Conservation (phyloP, 1,140 invertebrate species). For the Hyles vespertilio region DNA sequence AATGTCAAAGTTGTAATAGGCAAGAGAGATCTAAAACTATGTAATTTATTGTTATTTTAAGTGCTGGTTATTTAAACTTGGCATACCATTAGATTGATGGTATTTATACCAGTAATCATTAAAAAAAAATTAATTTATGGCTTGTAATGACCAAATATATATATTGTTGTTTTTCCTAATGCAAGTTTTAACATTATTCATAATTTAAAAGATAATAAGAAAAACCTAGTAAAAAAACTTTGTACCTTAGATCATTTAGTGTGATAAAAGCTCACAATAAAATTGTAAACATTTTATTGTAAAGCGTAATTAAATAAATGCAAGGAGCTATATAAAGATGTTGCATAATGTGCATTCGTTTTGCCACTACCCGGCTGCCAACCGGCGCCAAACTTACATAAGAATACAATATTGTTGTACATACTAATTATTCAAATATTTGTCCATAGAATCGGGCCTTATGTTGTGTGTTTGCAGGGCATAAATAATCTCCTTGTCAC, state of each 20-base stretch:
- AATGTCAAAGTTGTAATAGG: too few species aligned
- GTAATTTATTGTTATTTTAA: too few species aligned
- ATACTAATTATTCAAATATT: constrained; percentile 95
- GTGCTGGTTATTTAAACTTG: too few species aligned
- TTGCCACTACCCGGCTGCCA: constrained; percentile 17
- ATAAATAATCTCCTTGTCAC: constrained; percentile 96
- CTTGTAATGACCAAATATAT: too few species aligned
- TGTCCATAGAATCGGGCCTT: constrained; percentile 88
- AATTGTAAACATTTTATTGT: constrained; percentile 11
- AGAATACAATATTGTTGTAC: constrained; percentile 58
- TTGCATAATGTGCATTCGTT: constrained; percentile 55
- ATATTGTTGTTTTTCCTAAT: too few species aligned
- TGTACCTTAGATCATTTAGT: background rate
- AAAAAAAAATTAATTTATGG: too few species aligned
- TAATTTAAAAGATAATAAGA: too few species aligned
- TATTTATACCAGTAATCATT: too few species aligned
- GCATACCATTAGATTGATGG: too few species aligned
- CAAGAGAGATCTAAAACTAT: too few species aligned
- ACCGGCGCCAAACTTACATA: constrained; percentile 26
- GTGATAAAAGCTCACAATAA: background rate
- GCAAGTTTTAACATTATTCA: too few species aligned
- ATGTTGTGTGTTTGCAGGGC: constrained; percentile 96
- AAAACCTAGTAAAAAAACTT: too few species aligned
- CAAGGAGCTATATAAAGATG: constrained; percentile 47
- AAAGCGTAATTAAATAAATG: background rate